phyloP scores from a whole-genome alignment of 1,140 invertebrate species.

The Neuroterus valhalla region DNA sequence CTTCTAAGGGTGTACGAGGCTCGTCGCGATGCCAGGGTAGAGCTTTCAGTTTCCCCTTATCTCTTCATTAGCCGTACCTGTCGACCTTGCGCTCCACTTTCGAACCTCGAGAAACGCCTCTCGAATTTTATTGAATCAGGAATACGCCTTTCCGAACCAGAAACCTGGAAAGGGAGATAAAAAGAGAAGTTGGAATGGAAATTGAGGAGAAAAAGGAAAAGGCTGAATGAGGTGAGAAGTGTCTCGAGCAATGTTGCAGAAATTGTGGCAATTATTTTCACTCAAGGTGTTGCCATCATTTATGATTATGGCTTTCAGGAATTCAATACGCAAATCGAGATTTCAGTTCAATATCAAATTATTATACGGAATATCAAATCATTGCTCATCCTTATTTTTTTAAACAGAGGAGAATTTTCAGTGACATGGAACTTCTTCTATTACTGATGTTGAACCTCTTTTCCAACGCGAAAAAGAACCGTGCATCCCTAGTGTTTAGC shows the following conservation, averaged over 20 bases:
- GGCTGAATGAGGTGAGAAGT: background rate
- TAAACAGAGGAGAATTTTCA: no score
- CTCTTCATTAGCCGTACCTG: slow-evolving; percentile 43
- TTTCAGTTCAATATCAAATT: no score
- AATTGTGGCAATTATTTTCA: slow-evolving; percentile 4
- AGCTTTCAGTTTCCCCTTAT: slow-evolving; percentile 41
- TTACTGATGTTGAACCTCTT: no score
- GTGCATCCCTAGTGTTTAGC: no score
- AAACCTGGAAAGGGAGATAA: slow-evolving; percentile 9
- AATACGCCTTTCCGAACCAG: slow-evolving; percentile 15
- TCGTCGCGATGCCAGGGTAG: slow-evolving; percentile 34
- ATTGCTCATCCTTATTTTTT: no score
- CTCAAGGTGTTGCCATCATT: slow-evolving; percentile 5
- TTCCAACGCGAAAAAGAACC: no score
- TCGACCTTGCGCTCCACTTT: slow-evolving; percentile 45
- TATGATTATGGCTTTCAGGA: background rate
- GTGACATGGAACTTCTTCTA: no score
- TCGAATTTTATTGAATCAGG: slow-evolving; percentile 18
- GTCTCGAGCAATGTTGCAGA: background rate
- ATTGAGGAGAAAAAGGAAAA: background rate
- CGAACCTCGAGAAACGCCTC: slow-evolving; percentile 38
- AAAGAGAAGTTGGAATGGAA: background rate
- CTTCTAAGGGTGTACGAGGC: slow-evolving; percentile 23
- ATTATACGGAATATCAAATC: no score
- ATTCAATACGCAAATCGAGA: no score